Evolutionary conservation across 2,113 vertebrate species (phyloP).

Genomic region (Apus apus): DNA sequence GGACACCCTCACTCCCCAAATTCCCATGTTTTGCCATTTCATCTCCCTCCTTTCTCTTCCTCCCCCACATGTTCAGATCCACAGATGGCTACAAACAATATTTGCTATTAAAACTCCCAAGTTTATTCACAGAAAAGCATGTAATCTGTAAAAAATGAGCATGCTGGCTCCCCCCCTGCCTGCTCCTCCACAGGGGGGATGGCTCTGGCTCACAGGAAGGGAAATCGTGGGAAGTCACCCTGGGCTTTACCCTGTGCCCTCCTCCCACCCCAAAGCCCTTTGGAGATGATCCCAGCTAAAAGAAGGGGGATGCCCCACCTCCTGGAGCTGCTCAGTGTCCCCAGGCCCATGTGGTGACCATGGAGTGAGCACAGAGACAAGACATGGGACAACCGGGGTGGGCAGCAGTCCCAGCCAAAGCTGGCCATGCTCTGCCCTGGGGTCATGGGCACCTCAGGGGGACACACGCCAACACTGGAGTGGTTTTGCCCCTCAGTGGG

Average conservation of each 20-base stretch:
- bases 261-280: neutral
- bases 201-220: rapidly evolving
- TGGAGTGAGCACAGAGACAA: no score
- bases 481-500: no score
- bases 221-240: neutral
- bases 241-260: neutral
- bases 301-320: neutral
- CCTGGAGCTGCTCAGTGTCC: no score
- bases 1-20: neutral
- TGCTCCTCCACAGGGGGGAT: neutral
- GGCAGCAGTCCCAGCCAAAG: no score
- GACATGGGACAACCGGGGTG: no score
- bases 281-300: neutral
- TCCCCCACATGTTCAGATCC: rapidly evolving
- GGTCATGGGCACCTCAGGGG: no score
- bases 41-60: neutral
- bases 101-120: neutral
- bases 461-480: no score
- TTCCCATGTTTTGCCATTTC: neutral
- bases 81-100: neutral
- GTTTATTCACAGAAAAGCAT: neutral
- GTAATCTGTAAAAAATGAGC: neutral
- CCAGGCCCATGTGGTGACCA: no score
- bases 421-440: no score
- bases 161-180: neutral